Base-by-base conservation (phyloP, 2,888 invertebrate genomes). In the Drosophila diplacantha region DNA sequence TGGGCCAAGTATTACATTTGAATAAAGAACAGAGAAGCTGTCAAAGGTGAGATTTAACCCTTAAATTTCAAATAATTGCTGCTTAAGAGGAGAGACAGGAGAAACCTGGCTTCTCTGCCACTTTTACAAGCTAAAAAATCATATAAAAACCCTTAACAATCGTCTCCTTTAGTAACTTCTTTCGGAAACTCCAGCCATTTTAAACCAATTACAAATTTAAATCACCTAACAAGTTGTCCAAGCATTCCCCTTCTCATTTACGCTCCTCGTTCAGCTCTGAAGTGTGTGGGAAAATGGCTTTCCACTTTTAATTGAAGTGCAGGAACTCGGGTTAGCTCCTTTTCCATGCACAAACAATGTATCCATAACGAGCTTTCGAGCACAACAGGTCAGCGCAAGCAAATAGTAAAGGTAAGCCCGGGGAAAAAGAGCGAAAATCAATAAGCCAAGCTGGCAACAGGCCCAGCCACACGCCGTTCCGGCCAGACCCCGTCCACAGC, bases 251-350 rank as follows among this genome's bases (percentile, higher is more conserved):
- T 9, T 22, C 11, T 26, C 12, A 20, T 52, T 26, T 8, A 16
- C 6, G n/a, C 41, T n/a, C n/a, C n/a, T 5, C n/a, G n/a, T 8
- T 3, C 9, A 7, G 16, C 22, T 26, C 14, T 16, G 16, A 11
- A 71, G 44, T 50, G 37, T 68, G 52, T 52, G 43, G 32, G 41
- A 62, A 50, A 50, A 59, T 50, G 47, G 50, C 55, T 56, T 73
- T 69, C 54, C 60, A 39, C 65, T 73, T 79, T 73, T 73, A 71
- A 79, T 76, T 75, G 64, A 74, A 38, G 61, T 44, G 37, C 41
- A 57, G 26, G 22, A 35, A 37, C 46, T 34, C n/a, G 32, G 49
- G 49, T 31, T 37, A 59, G 43, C 4, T 16, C n/a, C 44, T 31
- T 22, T 29, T 3, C 29, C 24, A 32, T 11, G 41, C 18, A 26